phyloP scores from a whole-genome alignment of 2,888 invertebrate species.

The Pristionchus fissidentatus region DNA sequence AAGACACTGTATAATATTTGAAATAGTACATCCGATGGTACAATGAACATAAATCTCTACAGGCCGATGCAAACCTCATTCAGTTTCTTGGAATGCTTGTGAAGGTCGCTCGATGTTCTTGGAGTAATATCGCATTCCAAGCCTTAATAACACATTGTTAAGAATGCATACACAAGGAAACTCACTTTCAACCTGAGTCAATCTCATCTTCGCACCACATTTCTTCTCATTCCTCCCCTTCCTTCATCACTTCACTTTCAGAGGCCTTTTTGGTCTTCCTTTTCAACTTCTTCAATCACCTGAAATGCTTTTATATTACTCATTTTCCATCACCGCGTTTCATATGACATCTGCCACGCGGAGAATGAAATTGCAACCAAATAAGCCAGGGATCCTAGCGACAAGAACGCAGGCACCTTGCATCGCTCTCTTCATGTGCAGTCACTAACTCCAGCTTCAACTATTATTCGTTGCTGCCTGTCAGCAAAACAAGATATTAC shows the following conservation, averaged over 20 bases:
- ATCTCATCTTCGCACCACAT: neutral
- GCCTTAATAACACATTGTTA: conserved; percentile 31
- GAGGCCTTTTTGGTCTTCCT: neutral
- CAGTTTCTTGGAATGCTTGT: conserved; percentile 37
- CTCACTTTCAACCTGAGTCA: neutral
- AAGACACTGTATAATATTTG: neutral
- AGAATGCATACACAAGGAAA: neutral
- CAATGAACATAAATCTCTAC: neutral
- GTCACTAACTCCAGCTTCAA: too few relatives aligned
- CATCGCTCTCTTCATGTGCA: too few relatives aligned
- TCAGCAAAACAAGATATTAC: too few relatives aligned
- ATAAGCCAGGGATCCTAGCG: too few relatives aligned
- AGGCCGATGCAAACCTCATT: neutral
- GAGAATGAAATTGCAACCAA: too few relatives aligned
- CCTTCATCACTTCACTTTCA: neutral
- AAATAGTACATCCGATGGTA: too few relatives aligned
- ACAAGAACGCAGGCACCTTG: too few relatives aligned
- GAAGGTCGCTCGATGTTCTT: conserved; percentile 19
- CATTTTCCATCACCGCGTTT: neutral
- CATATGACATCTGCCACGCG: too few relatives aligned
- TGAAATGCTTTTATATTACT: neutral
- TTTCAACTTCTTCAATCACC: neutral
- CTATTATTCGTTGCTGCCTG: too few relatives aligned
- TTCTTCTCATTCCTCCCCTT: neutral
- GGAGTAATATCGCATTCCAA: conserved; percentile 20